Base-by-base conservation (phyloP, 2,888 invertebrate genomes). In the Choreutis nemorana region DNA sequence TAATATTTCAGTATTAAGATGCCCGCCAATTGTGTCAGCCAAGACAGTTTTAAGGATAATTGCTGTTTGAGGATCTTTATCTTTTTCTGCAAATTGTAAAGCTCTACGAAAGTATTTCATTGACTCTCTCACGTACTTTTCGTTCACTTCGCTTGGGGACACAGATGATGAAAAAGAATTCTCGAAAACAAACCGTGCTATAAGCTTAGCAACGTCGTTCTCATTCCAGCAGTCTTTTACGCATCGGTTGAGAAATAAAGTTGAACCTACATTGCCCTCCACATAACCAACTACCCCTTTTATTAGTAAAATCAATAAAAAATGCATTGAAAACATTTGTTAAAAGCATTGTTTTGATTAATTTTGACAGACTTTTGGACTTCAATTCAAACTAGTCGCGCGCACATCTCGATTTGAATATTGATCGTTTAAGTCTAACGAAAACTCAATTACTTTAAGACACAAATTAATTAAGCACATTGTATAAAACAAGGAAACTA, bases 21-120 rank as follows among this genome's bases (percentile, higher is more conserved):
- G 65, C n/a, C 63, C 68, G 24, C 77, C 77, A 14, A 77, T 54
- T 2, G 71, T 55, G 31, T 78, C 77, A 0, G 55, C 56, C 14
- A 77, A 36, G 8, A 63, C 63, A 35, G 65, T 57, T 44, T 55
- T 62, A 2, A 75, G 45, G 29, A 70, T 42, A 1, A 11, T 11
- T 7, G 40, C 42, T 12, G 49, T 52, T 18, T 43, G 43, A 4
- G 32, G 31, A 30, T 70, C 53, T 12, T 36, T 29, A 11, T 45
- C 38, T 20, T 39, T 45, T 12, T 56, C 45, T 6, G 54, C 49
- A 16, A 36, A 33, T 26, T 36, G 34, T 15, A 77, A 36, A 3
- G 71, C 58, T 26, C 36, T 48, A 9, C 53, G 51, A 29, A 59
- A 70, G 37, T 65, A 77, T 24, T 40, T 47, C 2, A 73, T 36